phyloP scores from a whole-genome alignment of 1,140 invertebrate genomes.

The Lepidurus apus region DNA sequence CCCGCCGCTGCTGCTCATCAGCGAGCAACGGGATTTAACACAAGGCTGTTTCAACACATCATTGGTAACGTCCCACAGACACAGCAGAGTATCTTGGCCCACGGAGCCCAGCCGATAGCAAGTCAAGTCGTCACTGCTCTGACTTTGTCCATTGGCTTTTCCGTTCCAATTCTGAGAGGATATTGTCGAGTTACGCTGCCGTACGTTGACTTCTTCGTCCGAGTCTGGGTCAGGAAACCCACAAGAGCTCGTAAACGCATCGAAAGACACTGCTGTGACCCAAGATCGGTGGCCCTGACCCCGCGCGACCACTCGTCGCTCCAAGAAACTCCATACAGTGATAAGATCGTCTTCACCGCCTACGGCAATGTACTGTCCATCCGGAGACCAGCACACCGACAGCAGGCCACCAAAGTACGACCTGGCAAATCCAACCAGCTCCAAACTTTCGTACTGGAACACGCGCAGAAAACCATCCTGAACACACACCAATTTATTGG shows the following conservation, averaged over 20 bases:
- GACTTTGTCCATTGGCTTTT: background rate
- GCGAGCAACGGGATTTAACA: constrained; percentile 9
- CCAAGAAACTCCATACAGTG: constrained; percentile 92
- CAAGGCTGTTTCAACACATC: constrained; percentile 66
- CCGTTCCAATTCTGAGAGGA: constrained; percentile 26
- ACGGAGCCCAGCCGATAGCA: constrained; percentile 92
- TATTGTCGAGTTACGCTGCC: constrained; percentile 30
- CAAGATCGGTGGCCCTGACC: constrained; percentile 92
- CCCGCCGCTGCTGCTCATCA: constrained; percentile 24
- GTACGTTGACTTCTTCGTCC: constrained; percentile 51
- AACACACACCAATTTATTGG: constrained; percentile 45
- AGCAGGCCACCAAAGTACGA: constrained; percentile 93
- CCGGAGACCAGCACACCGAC: constrained; percentile 97
- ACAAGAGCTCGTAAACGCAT: constrained; percentile 75
- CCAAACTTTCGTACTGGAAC: constrained; percentile 96
- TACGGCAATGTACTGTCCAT: constrained; percentile 89
- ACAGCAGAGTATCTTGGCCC: constrained; percentile 95
- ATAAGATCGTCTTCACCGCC: constrained; percentile 98
- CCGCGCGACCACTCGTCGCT: constrained; percentile 87
- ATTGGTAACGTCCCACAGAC: constrained; percentile 97
- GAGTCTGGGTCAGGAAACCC: constrained; percentile 42
- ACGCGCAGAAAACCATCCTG: constrained; percentile 95
- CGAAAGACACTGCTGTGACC: constrained; percentile 96
- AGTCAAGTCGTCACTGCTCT: constrained; percentile 43
- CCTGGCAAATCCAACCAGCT: constrained; percentile 79